A percentile compares a stretch with the other conserved stretches of the same genome.
These are phyloP conservation scores for Gadopsis bispinosus DNA, from an alignment of 2,797 vertebrate genomes.

Conservation along the genomic window DNA sequence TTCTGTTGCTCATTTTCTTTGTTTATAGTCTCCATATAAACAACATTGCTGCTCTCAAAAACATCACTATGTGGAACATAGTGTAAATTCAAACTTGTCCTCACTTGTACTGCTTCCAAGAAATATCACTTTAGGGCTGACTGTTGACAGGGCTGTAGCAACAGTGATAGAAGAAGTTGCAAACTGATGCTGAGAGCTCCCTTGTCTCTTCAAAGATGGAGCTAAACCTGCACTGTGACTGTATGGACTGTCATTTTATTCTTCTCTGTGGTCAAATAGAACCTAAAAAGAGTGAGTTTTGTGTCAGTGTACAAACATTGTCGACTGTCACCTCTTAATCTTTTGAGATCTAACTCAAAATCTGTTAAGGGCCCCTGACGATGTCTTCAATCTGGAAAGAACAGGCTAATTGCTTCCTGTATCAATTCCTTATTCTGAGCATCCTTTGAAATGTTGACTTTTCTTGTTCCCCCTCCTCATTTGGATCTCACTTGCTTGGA, in stretches of 20 bases:
- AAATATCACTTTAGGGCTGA: not conserved
- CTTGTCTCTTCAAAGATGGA: not conserved
- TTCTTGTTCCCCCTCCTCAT: no score
- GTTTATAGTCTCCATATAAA: not conserved
- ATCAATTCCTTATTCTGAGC: slow-evolving; percentile 5
- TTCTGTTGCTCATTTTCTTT: not conserved
- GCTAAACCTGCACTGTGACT: not conserved
- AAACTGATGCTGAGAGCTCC: not conserved
- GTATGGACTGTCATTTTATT: not conserved
- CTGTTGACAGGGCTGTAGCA: not conserved
- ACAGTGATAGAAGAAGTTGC: not conserved
- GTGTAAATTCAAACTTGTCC: not conserved
- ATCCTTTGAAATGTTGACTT: no score
- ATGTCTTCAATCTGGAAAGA: slow-evolving; percentile 32
- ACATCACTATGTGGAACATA: not conserved
- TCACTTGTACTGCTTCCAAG: not conserved
- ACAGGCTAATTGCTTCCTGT: not conserved
- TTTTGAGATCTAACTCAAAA: slow-evolving; percentile 27
- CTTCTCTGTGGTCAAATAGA: slow-evolving; percentile 26
- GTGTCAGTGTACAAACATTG: slow-evolving; percentile 9
- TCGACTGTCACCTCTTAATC: slow-evolving; percentile 20
- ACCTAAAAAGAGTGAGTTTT: slow-evolving; percentile 24
- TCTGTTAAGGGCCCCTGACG: slow-evolving; percentile 16
- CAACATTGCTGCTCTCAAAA: not conserved
- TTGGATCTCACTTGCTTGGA: no score